Evolutionary conservation across 2,888 invertebrate species (phyloP).

Genomic region (Zaprionus lineosus): DNA sequence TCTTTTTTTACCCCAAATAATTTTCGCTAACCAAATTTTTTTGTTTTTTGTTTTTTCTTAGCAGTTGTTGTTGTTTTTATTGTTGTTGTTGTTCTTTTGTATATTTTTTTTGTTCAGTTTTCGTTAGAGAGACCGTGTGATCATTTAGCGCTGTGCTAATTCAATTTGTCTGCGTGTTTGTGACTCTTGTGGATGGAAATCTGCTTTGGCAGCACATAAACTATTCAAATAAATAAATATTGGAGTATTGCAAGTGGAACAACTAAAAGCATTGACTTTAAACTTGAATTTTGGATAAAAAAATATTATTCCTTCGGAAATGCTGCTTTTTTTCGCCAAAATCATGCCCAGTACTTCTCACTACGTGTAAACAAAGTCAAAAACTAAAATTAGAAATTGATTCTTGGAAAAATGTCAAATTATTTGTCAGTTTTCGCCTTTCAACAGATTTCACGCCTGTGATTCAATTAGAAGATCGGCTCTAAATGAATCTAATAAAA

Average conservation of each 20-base stretch:
- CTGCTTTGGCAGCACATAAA: conserved; percentile 33
- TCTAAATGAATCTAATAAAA: conserved; percentile 54
- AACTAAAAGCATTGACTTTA: no score
- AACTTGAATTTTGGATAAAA: no score
- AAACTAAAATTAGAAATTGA: conserved; percentile 9
- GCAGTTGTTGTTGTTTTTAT: conserved; percentile 16
- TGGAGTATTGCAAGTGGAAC: neutral
- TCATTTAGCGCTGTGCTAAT: conserved; percentile 79
- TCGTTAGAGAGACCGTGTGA: conserved; percentile 78
- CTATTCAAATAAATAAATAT: conserved; percentile 11
- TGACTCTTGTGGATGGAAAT: conserved; percentile 26
- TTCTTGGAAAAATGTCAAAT: conserved; percentile 37
- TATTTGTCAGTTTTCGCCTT: conserved; percentile 8
- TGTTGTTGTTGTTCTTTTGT: conserved; percentile 1
- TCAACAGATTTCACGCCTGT: conserved; percentile 39
- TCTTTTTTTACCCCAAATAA: conserved; percentile 33
- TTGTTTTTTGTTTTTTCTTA: conserved; percentile 1
- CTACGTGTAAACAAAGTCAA: no score
- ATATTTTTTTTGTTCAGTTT: conserved; percentile 31
- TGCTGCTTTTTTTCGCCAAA: no score
- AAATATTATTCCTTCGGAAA: conserved; percentile 14
- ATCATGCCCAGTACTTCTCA: no score
- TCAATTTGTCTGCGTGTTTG: conserved; percentile 60
- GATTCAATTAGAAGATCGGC: conserved; percentile 54
- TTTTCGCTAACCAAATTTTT: conserved; percentile 57